phyloP scores from a whole-genome alignment of 2,888 invertebrate species.

The Aphodius sticticus region DNA sequence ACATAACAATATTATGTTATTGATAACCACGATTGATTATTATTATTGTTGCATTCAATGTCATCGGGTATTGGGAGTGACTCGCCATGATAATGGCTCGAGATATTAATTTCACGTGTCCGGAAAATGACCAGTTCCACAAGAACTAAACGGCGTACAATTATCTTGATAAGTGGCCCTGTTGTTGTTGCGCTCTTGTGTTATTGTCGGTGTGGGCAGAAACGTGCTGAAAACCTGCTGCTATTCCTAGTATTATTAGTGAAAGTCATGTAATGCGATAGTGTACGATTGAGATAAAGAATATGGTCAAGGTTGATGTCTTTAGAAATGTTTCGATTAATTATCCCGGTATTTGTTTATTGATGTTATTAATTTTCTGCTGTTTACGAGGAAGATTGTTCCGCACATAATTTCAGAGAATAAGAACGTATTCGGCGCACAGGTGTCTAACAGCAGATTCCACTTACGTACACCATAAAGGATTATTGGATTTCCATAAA shows the following conservation, averaged over 20 bases:
- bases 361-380: too few species aligned
- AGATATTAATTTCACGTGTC: background rate
- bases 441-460: too few species aligned
- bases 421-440: too few species aligned
- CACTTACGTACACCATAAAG: too few species aligned
- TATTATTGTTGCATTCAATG: background rate
- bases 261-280: conserved; percentile 4
- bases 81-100: background rate
- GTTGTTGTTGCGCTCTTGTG: background rate
- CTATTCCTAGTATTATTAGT: background rate
- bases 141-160: background rate
- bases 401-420: too few species aligned
- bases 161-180: background rate
- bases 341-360: background rate
- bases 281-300: background rate
- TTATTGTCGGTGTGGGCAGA: background rate
- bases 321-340: background rate
- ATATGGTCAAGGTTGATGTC: conserved; percentile 4
- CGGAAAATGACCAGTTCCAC: conserved; percentile 4
- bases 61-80: background rate
- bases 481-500: too few species aligned
- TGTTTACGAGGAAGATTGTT: too few species aligned
- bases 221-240: background rate
- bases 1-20: background rate
- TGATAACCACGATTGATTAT: background rate